These are phyloP conservation scores for Ficedula albicollis DNA, from an alignment of 2,797 vertebrate genomes.

Conservation along the genomic window DNA sequence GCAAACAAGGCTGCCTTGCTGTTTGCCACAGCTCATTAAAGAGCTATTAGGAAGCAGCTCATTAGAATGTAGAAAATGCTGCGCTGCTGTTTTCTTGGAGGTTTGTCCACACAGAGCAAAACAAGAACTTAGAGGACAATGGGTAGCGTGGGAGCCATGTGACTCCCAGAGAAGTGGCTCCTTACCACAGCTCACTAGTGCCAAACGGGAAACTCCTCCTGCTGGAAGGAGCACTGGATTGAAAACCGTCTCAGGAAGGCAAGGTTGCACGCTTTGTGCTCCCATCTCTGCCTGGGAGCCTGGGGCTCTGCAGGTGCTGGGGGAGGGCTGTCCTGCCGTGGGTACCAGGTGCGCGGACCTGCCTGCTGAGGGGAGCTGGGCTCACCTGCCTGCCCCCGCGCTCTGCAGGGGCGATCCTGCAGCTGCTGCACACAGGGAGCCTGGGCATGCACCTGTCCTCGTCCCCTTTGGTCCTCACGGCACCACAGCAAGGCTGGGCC, in stretches of 20 bases:
- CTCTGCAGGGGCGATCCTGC: not conserved
- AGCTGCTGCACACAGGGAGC: not conserved
- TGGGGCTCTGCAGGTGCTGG: not conserved
- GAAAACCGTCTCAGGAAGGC: not conserved
- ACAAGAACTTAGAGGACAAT: not conserved
- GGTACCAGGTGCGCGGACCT: not conserved
- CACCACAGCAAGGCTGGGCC: not conserved
- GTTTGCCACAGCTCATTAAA: slow-evolving; percentile 44
- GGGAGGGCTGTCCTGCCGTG: not conserved
- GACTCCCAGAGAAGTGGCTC: not conserved
- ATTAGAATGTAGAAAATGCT: slow-evolving; percentile 39
- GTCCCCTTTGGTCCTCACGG: not conserved
- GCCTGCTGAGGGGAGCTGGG: not conserved
- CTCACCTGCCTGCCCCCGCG: too few species aligned
- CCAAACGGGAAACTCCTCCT: not conserved
- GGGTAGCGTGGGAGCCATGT: not conserved
- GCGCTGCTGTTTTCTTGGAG: slow-evolving; percentile 19
- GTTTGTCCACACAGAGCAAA: not conserved
- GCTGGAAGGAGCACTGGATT: not conserved
- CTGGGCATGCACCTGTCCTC: fast-evolving
- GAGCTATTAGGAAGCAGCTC: slow-evolving; percentile 30
- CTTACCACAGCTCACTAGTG: not conserved
- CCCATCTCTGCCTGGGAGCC: not conserved
- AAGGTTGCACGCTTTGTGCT: not conserved
- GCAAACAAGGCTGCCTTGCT: not conserved